Conservation (phyloP, 2,888 invertebrate species). For the Brenthis ino region DNA sequence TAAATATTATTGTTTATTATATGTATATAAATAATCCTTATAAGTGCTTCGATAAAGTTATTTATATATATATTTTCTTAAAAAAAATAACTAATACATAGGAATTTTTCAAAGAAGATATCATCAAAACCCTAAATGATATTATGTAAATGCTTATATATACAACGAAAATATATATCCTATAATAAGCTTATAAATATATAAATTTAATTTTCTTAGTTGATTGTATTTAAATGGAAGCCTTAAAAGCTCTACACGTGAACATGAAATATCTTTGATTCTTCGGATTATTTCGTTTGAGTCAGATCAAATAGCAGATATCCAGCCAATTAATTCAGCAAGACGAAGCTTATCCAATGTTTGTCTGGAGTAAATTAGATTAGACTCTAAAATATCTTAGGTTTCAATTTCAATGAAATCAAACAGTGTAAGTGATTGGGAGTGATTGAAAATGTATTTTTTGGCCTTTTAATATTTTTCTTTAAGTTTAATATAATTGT, state of each 20-base stretch:
- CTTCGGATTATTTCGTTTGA: constrained; percentile 35
- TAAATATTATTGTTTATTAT: too few relatives aligned
- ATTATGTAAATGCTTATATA: too few relatives aligned
- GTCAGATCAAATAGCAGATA: constrained; percentile 41
- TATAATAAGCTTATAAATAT: not conserved
- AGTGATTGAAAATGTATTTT: constrained; percentile 27
- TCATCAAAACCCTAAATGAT: too few relatives aligned
- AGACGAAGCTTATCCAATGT: constrained; percentile 43
- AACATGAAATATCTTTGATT: constrained; percentile 14
- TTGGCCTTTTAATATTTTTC: not conserved
- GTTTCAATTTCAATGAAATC: constrained; percentile 39
- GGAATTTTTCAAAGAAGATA: too few relatives aligned
- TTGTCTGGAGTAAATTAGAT: constrained; percentile 44
- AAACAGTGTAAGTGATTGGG: constrained; percentile 34
- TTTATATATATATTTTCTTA: too few relatives aligned
- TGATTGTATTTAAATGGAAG: not conserved
- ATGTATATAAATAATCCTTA: too few relatives aligned
- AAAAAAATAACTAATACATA: too few relatives aligned
- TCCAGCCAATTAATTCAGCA: constrained; percentile 48
- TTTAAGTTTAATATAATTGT: not conserved
- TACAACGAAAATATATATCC: too few relatives aligned
- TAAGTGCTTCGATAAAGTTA: too few relatives aligned
- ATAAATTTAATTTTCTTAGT: not conserved
- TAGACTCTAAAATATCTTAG: constrained; percentile 40
- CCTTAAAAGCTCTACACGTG: not conserved